Conservation (phyloP, 2,797 vertebrate species). For the Molossus molossus region DNA sequence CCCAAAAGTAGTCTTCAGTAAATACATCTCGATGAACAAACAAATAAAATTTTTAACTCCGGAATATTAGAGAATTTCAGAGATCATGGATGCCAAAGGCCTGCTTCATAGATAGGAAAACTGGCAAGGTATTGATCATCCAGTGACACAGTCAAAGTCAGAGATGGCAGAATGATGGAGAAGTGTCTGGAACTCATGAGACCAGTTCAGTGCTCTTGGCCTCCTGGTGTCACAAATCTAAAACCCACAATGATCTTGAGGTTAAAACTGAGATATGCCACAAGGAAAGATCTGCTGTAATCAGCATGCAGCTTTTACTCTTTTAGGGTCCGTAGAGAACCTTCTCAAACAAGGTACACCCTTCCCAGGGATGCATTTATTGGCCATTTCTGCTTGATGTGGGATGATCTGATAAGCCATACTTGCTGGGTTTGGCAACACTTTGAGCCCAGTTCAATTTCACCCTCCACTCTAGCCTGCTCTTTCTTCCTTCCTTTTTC, state of each 20-base stretch:
- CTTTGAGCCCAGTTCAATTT: not conserved
- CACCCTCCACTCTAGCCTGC: not conserved
- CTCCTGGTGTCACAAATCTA: not conserved
- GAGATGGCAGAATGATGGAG: not conserved
- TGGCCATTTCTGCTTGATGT: not conserved
- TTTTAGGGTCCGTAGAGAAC: not conserved
- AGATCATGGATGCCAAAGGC: not conserved
- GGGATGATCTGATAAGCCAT: not conserved
- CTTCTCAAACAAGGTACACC: not conserved
- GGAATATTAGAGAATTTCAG: conserved; percentile 39
- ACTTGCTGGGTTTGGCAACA: not conserved
- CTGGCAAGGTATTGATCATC: not conserved
- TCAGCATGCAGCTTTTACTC: not conserved
- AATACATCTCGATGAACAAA: conserved; percentile 1
- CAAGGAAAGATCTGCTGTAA: not conserved
- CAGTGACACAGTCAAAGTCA: not conserved
- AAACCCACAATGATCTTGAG: not conserved
- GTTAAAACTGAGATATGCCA: not conserved
- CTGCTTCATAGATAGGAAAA: not conserved
- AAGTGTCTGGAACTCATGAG: not conserved
- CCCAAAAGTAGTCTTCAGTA: not conserved
- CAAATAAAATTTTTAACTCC: not conserved
- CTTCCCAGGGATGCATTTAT: not conserved
- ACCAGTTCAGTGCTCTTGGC: not conserved
- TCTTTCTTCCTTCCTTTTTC: not conserved